Conservation (phyloP, 2,888 invertebrate genomes). For the Trisateles emortualis region DNA sequence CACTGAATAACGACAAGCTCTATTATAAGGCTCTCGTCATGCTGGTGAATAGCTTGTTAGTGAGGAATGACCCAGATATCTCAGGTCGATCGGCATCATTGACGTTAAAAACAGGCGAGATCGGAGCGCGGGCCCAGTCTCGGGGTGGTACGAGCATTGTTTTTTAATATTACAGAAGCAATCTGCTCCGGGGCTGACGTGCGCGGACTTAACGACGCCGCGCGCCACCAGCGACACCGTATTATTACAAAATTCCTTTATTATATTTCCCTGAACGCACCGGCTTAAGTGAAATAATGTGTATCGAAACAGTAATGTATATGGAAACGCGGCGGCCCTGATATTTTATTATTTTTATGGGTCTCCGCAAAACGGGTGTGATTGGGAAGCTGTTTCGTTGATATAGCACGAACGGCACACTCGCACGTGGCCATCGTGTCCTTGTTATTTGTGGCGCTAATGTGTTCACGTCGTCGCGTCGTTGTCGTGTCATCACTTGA, state of each 20-base stretch:
- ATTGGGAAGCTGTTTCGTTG: constrained; percentile 24
- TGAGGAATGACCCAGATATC: background rate
- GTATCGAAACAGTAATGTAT: constrained; percentile 50
- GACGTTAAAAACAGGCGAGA: constrained; percentile 4
- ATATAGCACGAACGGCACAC: constrained; percentile 1
- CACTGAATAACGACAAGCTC: background rate
- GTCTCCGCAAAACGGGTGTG: constrained; percentile 27
- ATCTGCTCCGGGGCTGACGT: constrained; percentile 48
- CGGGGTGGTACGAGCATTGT: constrained; percentile 35
- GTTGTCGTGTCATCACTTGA: too few species aligned
- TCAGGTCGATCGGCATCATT: constrained; percentile 1
- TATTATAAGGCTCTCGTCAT: too few species aligned
- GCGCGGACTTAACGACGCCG: constrained; percentile 47
- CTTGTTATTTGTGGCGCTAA: background rate
- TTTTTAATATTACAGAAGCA: constrained; percentile 58
- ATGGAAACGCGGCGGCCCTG: constrained; percentile 42
- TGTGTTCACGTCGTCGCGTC: background rate
- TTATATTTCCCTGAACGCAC: constrained; percentile 52
- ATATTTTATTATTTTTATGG: constrained; percentile 50
- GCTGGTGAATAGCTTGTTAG: too few species aligned
- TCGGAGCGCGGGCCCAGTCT: background rate
- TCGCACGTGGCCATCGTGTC: background rate
- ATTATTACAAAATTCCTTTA: constrained; percentile 51
- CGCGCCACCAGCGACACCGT: constrained; percentile 31
- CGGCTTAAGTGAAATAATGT: constrained; percentile 53